Conservation (phyloP, 2,113 vertebrate genomes). For the Chamaetylas fuelleborni region DNA sequence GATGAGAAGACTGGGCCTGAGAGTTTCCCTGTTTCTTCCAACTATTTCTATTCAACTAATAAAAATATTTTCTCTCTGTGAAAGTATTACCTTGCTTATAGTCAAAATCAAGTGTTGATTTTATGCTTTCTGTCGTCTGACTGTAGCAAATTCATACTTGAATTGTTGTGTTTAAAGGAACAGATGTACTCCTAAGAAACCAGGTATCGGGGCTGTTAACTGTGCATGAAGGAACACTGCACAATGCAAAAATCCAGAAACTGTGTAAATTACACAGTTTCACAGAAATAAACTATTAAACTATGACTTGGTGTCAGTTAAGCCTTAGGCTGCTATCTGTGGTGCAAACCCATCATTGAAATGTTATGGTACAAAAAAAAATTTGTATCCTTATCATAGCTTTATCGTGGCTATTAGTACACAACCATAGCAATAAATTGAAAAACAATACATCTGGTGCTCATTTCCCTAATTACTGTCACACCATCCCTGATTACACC, state of each 20-base stretch:
- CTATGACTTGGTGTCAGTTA: background rate
- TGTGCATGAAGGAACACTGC: background rate
- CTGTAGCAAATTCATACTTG: background rate
- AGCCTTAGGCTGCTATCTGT: background rate
- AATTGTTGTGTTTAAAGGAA: background rate
- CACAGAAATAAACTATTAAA: background rate
- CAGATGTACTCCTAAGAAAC: background rate
- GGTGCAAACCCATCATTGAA: background rate
- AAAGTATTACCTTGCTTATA: background rate
- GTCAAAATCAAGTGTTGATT: background rate
- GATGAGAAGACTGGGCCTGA: background rate
- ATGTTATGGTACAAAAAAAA: background rate
- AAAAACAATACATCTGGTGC: background rate
- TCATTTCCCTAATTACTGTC: background rate
- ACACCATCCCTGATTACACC: background rate
- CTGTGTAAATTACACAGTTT: background rate
- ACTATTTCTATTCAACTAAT: background rate
- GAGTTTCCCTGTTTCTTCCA: background rate
- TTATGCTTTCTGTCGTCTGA: background rate
- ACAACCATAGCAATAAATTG: background rate
- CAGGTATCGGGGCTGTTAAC: background rate
- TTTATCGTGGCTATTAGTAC: background rate
- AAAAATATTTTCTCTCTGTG: background rate
- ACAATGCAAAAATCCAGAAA: background rate
- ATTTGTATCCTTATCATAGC: background rate